Base-by-base conservation (phyloP, 2,113 vertebrate species). In the Peromyscus leucopus region DNA sequence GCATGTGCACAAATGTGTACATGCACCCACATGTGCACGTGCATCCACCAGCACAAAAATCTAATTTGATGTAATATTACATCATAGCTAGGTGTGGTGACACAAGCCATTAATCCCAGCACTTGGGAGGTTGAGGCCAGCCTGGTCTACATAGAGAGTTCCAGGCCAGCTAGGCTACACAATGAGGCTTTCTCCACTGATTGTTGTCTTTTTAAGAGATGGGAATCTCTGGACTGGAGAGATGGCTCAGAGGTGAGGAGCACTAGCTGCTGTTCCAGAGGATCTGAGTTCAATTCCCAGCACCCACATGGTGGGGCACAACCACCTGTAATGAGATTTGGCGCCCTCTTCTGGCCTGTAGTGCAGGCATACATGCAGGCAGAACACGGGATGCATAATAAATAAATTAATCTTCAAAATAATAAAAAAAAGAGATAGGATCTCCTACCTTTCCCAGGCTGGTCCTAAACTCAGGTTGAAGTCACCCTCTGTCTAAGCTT, bases 1-100 rank as follows among this genome's bases (percentile, higher is more conserved):
- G 51, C 10, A 55, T 55, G 51, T 55, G 51, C 51, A 55, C 51
- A 51, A 51, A 51, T 51, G 51, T 51, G 31, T 15, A 71, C 67
- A 71, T 28, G 8, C 10, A 51, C 51, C 11, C 67, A 71, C 33
- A 71, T 36, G 36, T 36, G 19, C 55, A n/a, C 36, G 3, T 21
- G 8, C n/a, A 39, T 19, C 16, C n/a, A 74, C 71, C 7, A n/a
- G 19, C 36, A 75, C 75, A 48, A 24, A 78, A 48, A 86, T 83
- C 33, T 33, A 10, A 88, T 67, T 89, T 92, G 65, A 92, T 76
- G 90, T 93, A 96, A 91, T 69, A 94, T 15, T n/a, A 84, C 19
- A 86, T 86, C 91, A 89, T 19, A 51, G 46, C 46, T 28, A 5
- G 42, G 42, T 46, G 22, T 26, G 39, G 74, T 46, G 39, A 24